Conservation (phyloP, 2,113 vertebrate genomes). For the Microcebus jonahi region DNA sequence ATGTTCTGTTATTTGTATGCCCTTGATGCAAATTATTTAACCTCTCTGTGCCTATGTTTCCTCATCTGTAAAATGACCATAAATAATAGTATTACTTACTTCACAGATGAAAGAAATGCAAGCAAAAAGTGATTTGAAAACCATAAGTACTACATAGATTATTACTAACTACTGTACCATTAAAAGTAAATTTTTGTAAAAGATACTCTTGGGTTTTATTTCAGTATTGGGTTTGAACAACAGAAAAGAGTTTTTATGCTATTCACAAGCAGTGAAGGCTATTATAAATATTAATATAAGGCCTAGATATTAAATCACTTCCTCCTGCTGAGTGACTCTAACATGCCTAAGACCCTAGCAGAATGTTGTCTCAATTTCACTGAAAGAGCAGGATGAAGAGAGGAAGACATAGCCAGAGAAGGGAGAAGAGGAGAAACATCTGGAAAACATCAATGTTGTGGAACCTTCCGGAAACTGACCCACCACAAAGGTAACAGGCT, state of each 20-base stretch:
- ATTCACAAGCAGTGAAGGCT: not conserved
- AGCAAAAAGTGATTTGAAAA: constrained; percentile 48
- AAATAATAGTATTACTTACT: not conserved
- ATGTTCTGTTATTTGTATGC: not conserved
- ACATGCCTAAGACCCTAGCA: not conserved
- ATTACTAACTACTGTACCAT: constrained; percentile 5
- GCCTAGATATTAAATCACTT: not conserved
- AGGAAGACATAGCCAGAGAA: constrained; percentile 16
- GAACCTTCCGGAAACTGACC: not conserved
- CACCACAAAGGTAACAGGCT: not conserved
- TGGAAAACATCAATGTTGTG: constrained; percentile 29
- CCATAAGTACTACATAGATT: not conserved
- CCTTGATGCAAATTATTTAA: constrained; percentile 32
- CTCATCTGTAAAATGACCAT: constrained; percentile 18
- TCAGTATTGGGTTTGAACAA: not conserved
- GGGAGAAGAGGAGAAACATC: constrained; percentile 24
- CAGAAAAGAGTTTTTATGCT: not conserved
- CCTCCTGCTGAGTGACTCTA: constrained; percentile 28
- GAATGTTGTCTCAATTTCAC: constrained; percentile 43
- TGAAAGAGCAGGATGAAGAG: constrained; percentile 26
- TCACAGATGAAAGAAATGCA: constrained; percentile 15
- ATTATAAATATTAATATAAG: constrained; percentile 29
- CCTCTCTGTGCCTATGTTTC: not conserved
- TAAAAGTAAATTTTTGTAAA: constrained; percentile 19
- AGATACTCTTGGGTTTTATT: not conserved